Percentiles rank a stretch among this genome's conserved stretches.
These are phyloP conservation scores for Proteles cristata DNA, from an alignment of 2,113 vertebrate species.

Conservation along the genomic window DNA sequence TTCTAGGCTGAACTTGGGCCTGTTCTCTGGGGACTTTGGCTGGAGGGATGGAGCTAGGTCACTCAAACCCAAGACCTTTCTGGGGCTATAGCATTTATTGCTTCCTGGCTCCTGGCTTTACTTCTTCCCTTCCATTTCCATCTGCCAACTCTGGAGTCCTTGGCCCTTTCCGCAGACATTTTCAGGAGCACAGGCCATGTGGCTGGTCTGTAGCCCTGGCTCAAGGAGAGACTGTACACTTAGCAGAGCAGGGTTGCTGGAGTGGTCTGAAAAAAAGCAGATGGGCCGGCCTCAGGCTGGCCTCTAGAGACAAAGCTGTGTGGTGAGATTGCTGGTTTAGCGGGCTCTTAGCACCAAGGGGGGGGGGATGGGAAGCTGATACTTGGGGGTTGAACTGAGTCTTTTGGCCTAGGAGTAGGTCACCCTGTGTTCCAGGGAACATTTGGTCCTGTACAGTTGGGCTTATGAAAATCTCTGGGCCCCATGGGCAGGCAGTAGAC, in stretches of 20 bases:
- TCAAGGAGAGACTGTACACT: slow-evolving; percentile 46
- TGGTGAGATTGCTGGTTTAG: slow-evolving; percentile 41
- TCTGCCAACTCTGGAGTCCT: slow-evolving; percentile 47
- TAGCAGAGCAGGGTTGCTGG: slow-evolving; percentile 9
- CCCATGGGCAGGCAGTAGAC: background rate
- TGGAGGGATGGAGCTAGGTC: background rate
- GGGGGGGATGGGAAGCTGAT: background rate
- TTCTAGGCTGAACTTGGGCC: slow-evolving; percentile 6
- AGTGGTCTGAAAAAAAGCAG: slow-evolving; percentile 66
- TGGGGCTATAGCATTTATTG: slow-evolving; percentile 34
- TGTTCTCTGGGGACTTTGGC: background rate
- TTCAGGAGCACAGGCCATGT: slow-evolving; percentile 72
- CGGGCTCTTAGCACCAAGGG: background rate
- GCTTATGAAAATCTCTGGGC: background rate
- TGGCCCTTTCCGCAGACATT: slow-evolving; percentile 73
- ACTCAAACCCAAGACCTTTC: background rate
- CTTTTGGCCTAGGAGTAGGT: background rate
- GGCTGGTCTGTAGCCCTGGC: slow-evolving; percentile 70
- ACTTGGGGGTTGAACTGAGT: background rate
- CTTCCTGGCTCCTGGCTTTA: slow-evolving; percentile 10
- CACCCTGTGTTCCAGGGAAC: background rate
- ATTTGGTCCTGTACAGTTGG: background rate
- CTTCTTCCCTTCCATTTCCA: background rate
- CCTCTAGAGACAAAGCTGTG: slow-evolving; percentile 63
- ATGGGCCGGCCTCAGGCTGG: slow-evolving; percentile 53